Evolutionary conservation across 2,888 invertebrate species (phyloP).

Genomic region (Smittia aterrima): DNA sequence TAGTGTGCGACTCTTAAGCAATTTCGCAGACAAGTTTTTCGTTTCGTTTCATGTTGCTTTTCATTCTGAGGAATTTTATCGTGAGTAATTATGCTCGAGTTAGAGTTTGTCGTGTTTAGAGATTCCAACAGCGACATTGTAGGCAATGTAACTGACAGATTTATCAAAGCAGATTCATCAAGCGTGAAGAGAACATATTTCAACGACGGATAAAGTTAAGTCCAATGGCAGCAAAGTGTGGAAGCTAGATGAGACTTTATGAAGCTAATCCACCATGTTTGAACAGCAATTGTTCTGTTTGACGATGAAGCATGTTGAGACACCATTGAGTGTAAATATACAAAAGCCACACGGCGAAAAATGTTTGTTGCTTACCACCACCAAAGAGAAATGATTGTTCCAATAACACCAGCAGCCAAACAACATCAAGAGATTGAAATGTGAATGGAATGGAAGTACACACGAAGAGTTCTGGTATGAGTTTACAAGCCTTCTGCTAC

Average conservation of each 20-base stretch:
- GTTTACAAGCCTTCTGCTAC: background rate
- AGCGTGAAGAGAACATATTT: too few relatives aligned
- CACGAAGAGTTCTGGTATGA: background rate
- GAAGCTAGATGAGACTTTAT: background rate
- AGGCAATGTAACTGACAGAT: too few relatives aligned
- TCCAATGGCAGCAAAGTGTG: background rate
- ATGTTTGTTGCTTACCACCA: background rate
- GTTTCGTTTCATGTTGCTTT: background rate
- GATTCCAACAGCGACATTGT: too few relatives aligned
- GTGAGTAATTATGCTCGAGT: too few relatives aligned
- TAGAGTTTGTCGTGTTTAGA: too few relatives aligned
- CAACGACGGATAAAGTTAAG: background rate
- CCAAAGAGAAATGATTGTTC: conserved; percentile 28
- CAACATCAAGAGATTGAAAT: conserved; percentile 1
- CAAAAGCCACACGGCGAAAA: too few relatives aligned
- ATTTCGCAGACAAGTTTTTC: background rate
- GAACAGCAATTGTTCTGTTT: background rate
- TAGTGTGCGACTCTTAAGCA: background rate
- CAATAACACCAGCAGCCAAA: conserved; percentile 12
- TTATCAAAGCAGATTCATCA: too few relatives aligned
- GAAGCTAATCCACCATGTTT: conserved; percentile 21
- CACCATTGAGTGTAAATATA: background rate
- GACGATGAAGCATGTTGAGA: conserved; percentile 8
- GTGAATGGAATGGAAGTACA: too few relatives aligned
- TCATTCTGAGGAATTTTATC: too few relatives aligned